These are phyloP conservation scores for Xyrichtys novacula DNA, from an alignment of 2,797 vertebrate genomes.

Conservation along the genomic window DNA sequence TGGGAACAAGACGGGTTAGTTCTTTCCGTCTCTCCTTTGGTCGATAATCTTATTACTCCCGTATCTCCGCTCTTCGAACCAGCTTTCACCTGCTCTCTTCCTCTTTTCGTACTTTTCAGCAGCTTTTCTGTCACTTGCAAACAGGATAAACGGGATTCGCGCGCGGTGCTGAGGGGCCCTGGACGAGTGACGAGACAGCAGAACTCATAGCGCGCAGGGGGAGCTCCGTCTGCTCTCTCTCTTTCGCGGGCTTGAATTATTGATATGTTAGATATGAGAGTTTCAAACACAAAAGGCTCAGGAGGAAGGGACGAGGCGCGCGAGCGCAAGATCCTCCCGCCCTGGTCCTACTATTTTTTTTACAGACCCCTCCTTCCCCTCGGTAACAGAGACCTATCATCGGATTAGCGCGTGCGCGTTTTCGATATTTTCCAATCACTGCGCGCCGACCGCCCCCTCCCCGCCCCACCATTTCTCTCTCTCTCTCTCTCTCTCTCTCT, in stretches of 20 bases:
- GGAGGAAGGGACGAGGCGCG: conserved; percentile 53
- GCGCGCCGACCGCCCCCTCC: conserved; percentile 74
- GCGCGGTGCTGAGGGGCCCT: conserved; percentile 80
- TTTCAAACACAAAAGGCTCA: conserved; percentile 88
- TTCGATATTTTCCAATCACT: conserved; percentile 86
- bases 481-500: background rate
- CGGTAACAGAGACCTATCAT: conserved; percentile 79
- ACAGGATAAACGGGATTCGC: conserved; percentile 61
- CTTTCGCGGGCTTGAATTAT: conserved; percentile 88
- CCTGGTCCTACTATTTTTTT: conserved; percentile 53
- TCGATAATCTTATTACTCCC: conserved; percentile 1
- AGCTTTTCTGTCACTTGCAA: conserved; percentile 72
- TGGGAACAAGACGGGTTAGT: conserved; percentile 14
- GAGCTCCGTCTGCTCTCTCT: conserved; percentile 80
- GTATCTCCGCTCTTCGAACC: conserved; percentile 30
- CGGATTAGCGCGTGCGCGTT: conserved; percentile 76
- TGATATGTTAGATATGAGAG: conserved; percentile 88
- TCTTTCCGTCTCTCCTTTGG: conserved; percentile 25
- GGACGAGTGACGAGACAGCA: conserved; percentile 81
- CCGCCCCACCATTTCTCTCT: conserved; percentile 43
- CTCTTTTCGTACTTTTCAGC: conserved; percentile 55
- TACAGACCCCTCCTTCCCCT: conserved; percentile 59
- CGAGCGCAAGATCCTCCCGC: conserved; percentile 75
- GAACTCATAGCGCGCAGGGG: conserved; percentile 87
- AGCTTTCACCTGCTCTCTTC: conserved; percentile 38